Evolutionary conservation across 2,113 vertebrate genomes (phyloP), one percentile per base, ranked within the genome.

Genomic region (Peromyscus leucopus): DNA sequence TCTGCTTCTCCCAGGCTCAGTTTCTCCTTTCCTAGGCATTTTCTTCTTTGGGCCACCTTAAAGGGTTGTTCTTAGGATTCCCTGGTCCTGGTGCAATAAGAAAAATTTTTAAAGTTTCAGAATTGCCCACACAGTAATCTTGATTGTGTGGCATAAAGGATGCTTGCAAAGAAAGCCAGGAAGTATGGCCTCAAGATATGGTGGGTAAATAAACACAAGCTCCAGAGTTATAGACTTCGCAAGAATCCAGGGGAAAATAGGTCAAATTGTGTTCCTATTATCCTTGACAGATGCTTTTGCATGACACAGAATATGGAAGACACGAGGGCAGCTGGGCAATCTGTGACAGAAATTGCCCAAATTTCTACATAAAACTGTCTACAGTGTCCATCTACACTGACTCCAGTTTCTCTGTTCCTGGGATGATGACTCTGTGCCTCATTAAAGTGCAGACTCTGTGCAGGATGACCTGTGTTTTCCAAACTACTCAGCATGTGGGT

Each of bases 281-380:
- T 95, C 96, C 88, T 96, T 97, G 94, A 97, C 93, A 97, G 97
- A 96, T 97, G 97, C 96, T 97, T 95, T 97, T 96, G 94, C 94
- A 63, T 78, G 89, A 95, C 95, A 91, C 93, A 85, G 86, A 96
- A 92, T 89, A 48, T 86, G 61, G 93, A 96, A 87, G 94, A 88
- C 95, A 26, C 19, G 67, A 89, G 89, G 88, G 96, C 93, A 86
- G 76, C 72, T 48, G n/a, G 95, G 88, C 89, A 89, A 2, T 96
- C 90, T 80, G 78, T 69, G 89, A 90, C 12, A 80, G 65, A 82
- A 71, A 59, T 55, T 46, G 84, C 59, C 59, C 63, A 95, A 72
- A 42, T 84, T 94, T 94, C 84, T 90, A 39, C 91, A 55, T 87
- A 84, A 84, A 87, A 74, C 91, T 91, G 48, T 79, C 82, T 72